Conservation (phyloP, 2,797 vertebrate genomes). For the Hylomyscus alleni region DNA sequence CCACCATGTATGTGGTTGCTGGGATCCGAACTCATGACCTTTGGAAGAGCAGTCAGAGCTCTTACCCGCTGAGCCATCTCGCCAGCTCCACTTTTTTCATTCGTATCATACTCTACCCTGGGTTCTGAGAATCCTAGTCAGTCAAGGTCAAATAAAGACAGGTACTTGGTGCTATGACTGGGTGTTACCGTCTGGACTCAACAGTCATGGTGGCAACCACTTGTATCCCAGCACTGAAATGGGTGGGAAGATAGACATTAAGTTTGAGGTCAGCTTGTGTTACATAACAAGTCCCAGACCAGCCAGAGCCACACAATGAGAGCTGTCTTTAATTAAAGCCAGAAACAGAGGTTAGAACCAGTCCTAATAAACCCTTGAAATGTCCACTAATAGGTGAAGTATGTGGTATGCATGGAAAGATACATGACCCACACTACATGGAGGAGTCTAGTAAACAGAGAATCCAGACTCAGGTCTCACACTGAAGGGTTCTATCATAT, state of each 20-base stretch:
- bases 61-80: too few species aligned
- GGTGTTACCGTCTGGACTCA: background rate
- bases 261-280: background rate
- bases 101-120: background rate
- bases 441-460: background rate
- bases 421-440: background rate
- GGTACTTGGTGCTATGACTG: background rate
- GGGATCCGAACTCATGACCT: too few species aligned
- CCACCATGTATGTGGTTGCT: too few species aligned
- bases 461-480: background rate
- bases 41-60: too few species aligned
- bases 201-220: background rate
- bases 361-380: conserved; percentile 25
- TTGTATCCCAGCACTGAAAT: background rate
- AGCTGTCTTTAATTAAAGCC: background rate
- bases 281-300: background rate
- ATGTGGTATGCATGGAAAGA: background rate
- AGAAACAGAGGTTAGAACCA: background rate
- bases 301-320: background rate
- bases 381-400: background rate
- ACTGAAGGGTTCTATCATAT: background rate
- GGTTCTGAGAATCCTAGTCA: background rate
- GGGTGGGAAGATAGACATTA: background rate
- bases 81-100: background rate
- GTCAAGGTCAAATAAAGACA: background rate